Evolutionary conservation across 1,140 invertebrate genomes (phyloP), one percentile per base, ranked within the genome.

Genomic region (Mycetomoellerius zeteki): DNA sequence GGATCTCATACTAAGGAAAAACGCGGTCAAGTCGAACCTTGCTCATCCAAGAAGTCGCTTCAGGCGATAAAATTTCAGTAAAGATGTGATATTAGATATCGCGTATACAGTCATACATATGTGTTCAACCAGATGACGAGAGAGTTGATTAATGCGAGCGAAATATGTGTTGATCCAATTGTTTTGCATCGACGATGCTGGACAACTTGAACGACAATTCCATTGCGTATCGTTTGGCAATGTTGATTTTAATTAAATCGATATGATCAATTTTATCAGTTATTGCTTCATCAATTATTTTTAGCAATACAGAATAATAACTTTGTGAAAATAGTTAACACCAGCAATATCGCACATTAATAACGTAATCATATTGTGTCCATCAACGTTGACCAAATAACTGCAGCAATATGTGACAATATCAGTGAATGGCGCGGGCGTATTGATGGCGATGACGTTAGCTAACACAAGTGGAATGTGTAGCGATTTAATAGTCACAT

Each of bases 401-500:
- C 16, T 71, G 21, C 5, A 27, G 12, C 62, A 24, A 80, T 60
- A 76, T 21, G 16, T 62, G 37, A 12, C 24, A 24, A 58, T 71
- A 81, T 71, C 47, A 43, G 7, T 43, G n/a, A 43, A 56, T 27
- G 7, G 33, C 33, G 7, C 0, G 33, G 7, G 6, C 21, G 16
- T 37, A 67, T 80, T 27, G 43, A 78, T 30, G 37, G 33, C 43
- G 27, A 80, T 69, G 10, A 81, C 37, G 16, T 54, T 33, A 12
- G 58, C 19, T 52, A 58, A 56, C 47, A 47, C 64, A 14, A 72
- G 37, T 54, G 47, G 30, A 80, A 71, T 30, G 50, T 43, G 14
- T 58, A 30, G 58, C 43, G 30, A 82, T 82, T 58, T 58, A 72
- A 82, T 72, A 21, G 21, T 58, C 52, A 30, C 33, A 56, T 72